Evolutionary conservation across 2,888 invertebrate species (phyloP), one percentile per base, ranked within the genome.

Genomic region (Tanytarsus gracilentus): DNA sequence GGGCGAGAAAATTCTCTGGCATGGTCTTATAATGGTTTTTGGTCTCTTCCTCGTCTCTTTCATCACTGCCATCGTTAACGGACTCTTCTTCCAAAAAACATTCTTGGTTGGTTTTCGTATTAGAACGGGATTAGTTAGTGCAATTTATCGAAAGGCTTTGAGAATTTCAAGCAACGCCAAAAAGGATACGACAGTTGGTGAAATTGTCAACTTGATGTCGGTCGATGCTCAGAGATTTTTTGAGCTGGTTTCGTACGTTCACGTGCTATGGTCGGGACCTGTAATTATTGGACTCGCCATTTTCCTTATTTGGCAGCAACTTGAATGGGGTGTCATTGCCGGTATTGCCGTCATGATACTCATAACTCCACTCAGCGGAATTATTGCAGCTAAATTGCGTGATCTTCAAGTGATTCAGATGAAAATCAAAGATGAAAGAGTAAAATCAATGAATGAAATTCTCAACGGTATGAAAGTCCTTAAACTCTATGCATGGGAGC

Each of bases 401-500:
- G 70, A 66, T 26, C 64, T 71, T 6, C 75, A 76, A 69, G 69
- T 74, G 14, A 67, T 71, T 52, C 79, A 78, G 69, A 78, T 80
- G 78, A 73, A 73, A 60, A 70, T 70, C 61, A 79, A 80, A 67
- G 80, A 80, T 64, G 72, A 77, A 59, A 66, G 81, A 30, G 76
- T 80, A 9, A 80, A 80, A 66, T 67, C 79, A 48, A 78, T 79
- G 73, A 79, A 77, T 64, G 81, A 74, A 69, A 74, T 80, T 55
- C 69, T 81, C 9, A 76, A 74, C 65, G 80, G 80, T 25, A 79
- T 81, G 49, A 80, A 79, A 74, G 77, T 79, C 6, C 67, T 82
- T 64, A 82, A 82, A 65, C 67, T 82, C 61, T 82, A 82, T 66
- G 81, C 80, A 0, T 81, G 81, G 81, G 82, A 82, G 66, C 72